Conservation (phyloP, 2,888 invertebrate species). For the Pecten maximus region DNA sequence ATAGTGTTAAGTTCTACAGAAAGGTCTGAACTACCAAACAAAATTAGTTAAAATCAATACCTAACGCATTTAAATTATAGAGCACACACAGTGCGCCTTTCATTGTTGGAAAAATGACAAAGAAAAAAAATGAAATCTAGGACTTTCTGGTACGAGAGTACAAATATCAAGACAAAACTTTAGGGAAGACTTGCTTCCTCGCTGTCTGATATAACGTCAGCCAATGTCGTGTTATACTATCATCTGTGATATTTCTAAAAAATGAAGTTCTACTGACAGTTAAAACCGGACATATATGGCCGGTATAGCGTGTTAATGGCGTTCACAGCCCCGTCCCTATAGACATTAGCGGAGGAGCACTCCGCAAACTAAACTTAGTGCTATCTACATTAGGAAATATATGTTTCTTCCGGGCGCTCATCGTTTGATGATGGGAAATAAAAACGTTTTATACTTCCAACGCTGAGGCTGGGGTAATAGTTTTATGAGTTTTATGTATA, state of each 20-base stretch:
- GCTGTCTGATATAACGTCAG: too few species aligned
- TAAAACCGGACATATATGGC: not conserved
- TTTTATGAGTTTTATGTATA: not conserved
- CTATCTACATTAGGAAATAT: not conserved
- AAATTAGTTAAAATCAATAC: too few species aligned
- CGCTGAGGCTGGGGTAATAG: not conserved
- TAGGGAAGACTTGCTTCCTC: too few species aligned
- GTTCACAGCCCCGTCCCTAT: not conserved
- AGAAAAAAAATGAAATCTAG: too few species aligned
- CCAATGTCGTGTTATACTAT: not conserved
- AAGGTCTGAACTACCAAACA: too few species aligned
- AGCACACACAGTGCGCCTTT: too few species aligned
- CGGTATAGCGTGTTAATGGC: not conserved
- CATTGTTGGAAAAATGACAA: too few species aligned
- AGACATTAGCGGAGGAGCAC: not conserved
- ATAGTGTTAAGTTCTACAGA: too few species aligned
- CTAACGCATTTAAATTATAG: too few species aligned
- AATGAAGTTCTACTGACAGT: not conserved
- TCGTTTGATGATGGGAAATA: constrained; percentile 12
- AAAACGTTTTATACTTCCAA: not conserved
- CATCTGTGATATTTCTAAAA: not conserved
- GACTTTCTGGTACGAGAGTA: too few species aligned
- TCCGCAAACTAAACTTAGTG: not conserved
- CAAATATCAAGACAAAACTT: too few species aligned
- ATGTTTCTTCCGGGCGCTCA: not conserved